A percentile compares a stretch with the other conserved stretches of the same genome.
Conservation (phyloP, 2,113 vertebrate species). For the Oncorhynchus masou region DNA sequence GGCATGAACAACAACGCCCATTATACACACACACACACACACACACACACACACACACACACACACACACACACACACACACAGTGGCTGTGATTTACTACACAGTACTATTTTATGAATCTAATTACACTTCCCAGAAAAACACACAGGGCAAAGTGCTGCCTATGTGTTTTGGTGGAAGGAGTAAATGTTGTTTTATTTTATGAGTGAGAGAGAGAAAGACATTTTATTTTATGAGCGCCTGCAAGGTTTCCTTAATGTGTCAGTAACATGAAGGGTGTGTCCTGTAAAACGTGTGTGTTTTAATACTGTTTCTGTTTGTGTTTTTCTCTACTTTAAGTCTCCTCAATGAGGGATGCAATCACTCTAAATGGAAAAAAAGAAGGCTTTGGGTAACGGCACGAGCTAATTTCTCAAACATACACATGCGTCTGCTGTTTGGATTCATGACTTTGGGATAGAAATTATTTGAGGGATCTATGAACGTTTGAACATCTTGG, state of each 20-base stretch:
- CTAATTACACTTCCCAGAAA: conserved; percentile 74
- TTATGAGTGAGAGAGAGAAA: too few species aligned
- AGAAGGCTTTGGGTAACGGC: not conserved
- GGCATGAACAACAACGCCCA: conserved; percentile 10
- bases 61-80: conserved; percentile 30
- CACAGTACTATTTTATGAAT: conserved; percentile 68
- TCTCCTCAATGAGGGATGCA: conserved; percentile 33
- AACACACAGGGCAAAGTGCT: conserved; percentile 61
- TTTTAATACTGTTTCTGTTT: not conserved
- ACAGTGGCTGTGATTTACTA: conserved; percentile 55
- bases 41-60: conserved; percentile 27
- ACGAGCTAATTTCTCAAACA: not conserved
- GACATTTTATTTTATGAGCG: conserved; percentile 67
- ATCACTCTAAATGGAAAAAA: conserved; percentile 38
- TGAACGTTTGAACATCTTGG: not conserved
- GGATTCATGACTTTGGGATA: not conserved
- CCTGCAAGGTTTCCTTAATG: conserved; percentile 45
- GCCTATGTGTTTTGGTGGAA: conserved; percentile 60
- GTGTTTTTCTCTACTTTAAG: not conserved
- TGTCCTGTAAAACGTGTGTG: conserved; percentile 45
- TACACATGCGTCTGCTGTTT: not conserved
- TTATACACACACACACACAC: conserved; percentile 13
- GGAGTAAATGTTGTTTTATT: conserved; percentile 24
- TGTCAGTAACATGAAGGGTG: conserved; percentile 59
- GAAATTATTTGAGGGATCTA: not conserved